Base-by-base conservation (phyloP, 2,113 vertebrate species). In the Xiphorhynchus elegans region DNA sequence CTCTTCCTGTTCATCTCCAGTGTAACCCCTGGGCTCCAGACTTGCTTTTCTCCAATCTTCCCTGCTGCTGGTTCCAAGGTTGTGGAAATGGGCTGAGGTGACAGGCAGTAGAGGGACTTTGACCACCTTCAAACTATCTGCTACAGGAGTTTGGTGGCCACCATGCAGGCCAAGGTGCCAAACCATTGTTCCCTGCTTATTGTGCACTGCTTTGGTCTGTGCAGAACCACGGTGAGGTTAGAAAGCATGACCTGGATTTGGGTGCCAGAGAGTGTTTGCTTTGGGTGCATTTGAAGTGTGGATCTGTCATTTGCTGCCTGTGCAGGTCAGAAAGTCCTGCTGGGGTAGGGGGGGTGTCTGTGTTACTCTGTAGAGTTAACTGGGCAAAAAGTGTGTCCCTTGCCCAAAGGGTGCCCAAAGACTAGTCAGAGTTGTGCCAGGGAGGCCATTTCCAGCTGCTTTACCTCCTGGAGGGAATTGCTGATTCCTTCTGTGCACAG, bases 261-360 rank as follows among this genome's bases (percentile, higher is more conserved):
- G 56, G 18, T 10, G 14, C 37, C 56, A 25, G 58, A 47, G 26
- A 47, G 8, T 10, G 21, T 35, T 39, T 89, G n/a, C 52, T 81
- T 26, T 84, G 82, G 37, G 3, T 59, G 4, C 4, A 1, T 63
- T 70, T 47, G 35, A 33, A 14, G 19, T 1, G 5, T 47, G 29
- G 25, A 52, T 14, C 33, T 70, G 42, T 55, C 44, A 5, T 8
- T 80, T 25, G 1, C 21, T 67, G 42, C 53, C 67, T 52, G 28
- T 70, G 23, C 42, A 39, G 72, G 26, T 49, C 69, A 35, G 18
- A 62, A 37, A 50, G 5, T 9, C 56, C 60, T 29, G 1, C 0
- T 2, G 4, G 20, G 13, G 12, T 1, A 0, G 2, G 39, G 33
- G n/a, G 31, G 0, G 40, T 42, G 40, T 68, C 21, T 66, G 9